phyloP scores from a whole-genome alignment of 2,113 vertebrate genomes.

The Prionailurus viverrinus region DNA sequence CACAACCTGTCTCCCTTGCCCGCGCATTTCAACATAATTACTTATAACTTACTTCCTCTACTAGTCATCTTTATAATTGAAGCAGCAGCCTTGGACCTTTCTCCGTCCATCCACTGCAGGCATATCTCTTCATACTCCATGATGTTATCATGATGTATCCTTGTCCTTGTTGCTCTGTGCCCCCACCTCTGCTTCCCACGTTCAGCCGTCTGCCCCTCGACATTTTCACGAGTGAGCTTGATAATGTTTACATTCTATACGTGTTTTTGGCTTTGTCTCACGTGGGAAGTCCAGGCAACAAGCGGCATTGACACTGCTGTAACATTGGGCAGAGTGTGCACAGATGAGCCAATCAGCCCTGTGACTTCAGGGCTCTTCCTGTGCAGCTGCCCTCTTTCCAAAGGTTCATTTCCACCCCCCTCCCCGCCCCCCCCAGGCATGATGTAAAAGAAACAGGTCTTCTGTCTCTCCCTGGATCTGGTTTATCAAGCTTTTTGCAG shows the following conservation, averaged over 20 bases:
- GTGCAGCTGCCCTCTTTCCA: background rate
- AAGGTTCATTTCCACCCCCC: background rate
- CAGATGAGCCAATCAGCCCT: background rate
- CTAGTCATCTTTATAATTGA: background rate
- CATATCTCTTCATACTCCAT: background rate
- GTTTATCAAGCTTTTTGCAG: background rate
- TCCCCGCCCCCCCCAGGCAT: background rate
- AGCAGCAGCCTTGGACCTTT: background rate
- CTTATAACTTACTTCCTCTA: background rate
- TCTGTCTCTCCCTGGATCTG: background rate
- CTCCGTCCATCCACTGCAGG: background rate
- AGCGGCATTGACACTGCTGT: background rate
- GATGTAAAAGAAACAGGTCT: conserved; percentile 1
- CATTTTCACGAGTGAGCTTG: background rate
- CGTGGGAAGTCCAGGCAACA: background rate
- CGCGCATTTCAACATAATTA: background rate
- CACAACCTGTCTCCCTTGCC: background rate
- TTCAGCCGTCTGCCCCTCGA: background rate
- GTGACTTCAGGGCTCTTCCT: background rate
- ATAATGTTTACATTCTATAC: background rate
- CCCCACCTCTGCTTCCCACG: background rate
- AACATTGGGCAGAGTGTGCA: background rate
- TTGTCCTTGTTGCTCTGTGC: background rate
- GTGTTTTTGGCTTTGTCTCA: background rate
- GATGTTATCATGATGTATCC: background rate